Evolutionary conservation across 1,140 invertebrate genomes (phyloP), one percentile per base, ranked within the genome.

Genomic region (Dreissena polymorpha): DNA sequence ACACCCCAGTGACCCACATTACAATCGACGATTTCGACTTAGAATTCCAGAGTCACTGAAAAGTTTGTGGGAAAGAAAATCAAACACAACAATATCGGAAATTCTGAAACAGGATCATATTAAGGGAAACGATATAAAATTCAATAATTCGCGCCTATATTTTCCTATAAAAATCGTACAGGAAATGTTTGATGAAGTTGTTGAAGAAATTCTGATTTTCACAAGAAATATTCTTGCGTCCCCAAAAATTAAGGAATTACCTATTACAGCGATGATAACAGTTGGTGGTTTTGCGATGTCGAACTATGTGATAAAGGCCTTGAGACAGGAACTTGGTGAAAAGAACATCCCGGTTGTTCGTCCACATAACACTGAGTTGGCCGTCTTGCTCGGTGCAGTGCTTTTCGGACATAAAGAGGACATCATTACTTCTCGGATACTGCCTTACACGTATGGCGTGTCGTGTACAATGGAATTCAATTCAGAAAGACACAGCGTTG

Each of bases 381-480:
- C 76, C 10, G 67, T 69, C 1, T 49, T 78, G 18, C 53, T 55
- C 29, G 76, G 76, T 14, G 76, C 76, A 1, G 76, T 78, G 12
- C 67, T 78, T 6, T 78, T 78, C 57, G 76, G 76, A 25, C 76
- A 78, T 16, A 78, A 78, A 29, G 65, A 68, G 39, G 67, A 78
- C 18, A 78, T 78, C 23, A 27, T 78, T 5, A 78, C 76, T 18
- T 69, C 65, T 13, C 65, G 76, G 39, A 70, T 78, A 8, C 51
- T 78, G 65, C 25, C 51, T 10, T 60, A 27, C 65, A 78, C 76
- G 14, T 78, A 78, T 25, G 76, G 76, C 8, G 51, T 78, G 39
- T 64, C 50, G 10, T 68, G 68, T 51, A 57, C 63, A 2, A 70
- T 78, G 64, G 76, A 78, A 29, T 78, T 69, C 39, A 67, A 69